Evolutionary conservation across 2,797 vertebrate species (phyloP), one percentile per base, ranked within the genome.

Genomic region (Mormyrops boulengeri): DNA sequence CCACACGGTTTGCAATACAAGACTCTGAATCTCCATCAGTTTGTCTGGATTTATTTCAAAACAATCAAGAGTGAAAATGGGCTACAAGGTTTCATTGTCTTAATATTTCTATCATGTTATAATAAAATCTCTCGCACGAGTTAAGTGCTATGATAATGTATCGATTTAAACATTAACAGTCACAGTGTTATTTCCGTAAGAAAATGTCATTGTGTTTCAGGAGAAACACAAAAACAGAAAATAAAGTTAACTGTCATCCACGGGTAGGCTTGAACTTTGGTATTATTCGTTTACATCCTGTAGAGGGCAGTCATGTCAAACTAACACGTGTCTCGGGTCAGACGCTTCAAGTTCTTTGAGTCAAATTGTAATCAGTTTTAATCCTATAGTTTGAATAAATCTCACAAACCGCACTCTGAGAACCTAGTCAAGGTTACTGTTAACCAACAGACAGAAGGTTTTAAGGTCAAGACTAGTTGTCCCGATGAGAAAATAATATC

Each of bases 291-390:
- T 41, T 55, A 38, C 53, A 44, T n/a, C 88, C 73, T 89, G 47
- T 44, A 55, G 69, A 82, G 88, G 88, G 88, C 22, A 41, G 50
- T 44, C 50, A 1, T 53, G 52, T 82, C 88, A 82, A 89, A 50
- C 69, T 82, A 82, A 82, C 41, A 17, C 17, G 38, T 47, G 38
- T 47, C 77, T 82, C 77, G 19, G 19, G 17, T 82, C 44, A 22
- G 41, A 8, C 77, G n/a, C 41, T 82, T 82, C 38, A 44, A 82
- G 41, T 47, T 82, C 38, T 77, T 41, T 47, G 77, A 82, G 41
- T 8, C 19, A 8, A 47, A 22, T 82, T 47, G 41, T 82, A 14
- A n/a, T 82, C 19, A 47, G 19, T 82, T 82, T 82, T n/a, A 47
- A 49, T 11, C 7, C 17, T 82, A 82, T 47, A 82, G 77, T 82